phyloP scores from a whole-genome alignment of 2,113 vertebrate genomes.

The Chlorocebus sabaeus region DNA sequence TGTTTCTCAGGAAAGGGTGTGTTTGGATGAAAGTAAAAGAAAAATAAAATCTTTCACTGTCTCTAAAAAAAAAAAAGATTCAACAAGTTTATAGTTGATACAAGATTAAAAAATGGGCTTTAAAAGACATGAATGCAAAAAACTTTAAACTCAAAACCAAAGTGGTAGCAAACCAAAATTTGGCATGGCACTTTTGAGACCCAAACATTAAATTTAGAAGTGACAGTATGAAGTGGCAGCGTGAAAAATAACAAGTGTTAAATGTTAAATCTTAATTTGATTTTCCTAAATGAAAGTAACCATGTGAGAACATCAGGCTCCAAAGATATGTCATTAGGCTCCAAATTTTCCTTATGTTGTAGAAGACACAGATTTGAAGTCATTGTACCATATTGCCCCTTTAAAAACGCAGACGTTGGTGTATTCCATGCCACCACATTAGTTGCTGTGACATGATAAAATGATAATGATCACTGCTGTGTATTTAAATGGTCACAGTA shows the following conservation, averaged over 20 bases:
- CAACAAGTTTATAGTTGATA: not conserved
- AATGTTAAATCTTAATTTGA: not conserved
- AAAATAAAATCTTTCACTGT: constrained; percentile 56
- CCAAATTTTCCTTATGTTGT: not conserved
- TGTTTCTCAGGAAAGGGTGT: constrained; percentile 17
- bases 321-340: not conserved
- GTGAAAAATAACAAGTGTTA: not conserved
- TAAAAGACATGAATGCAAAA: not conserved
- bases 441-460: rapidly evolving
- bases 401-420: not conserved
- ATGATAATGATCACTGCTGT: not conserved
- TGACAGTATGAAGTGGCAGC: not conserved
- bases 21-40: constrained; percentile 45
- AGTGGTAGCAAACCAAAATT: not conserved
- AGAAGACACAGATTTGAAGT: not conserved
- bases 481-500: not conserved
- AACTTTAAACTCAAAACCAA: not conserved
- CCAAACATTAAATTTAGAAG: not conserved
- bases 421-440: rapidly evolving
- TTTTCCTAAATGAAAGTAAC: not conserved
- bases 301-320: not conserved
- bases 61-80: not conserved
- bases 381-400: rapidly evolving
- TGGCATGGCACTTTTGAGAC: not conserved
- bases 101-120: not conserved